A percentile compares a stretch with the other conserved stretches of the same genome.
These are phyloP conservation scores for Troides helena DNA, from an alignment of 2,888 invertebrate species.

Conservation along the genomic window DNA sequence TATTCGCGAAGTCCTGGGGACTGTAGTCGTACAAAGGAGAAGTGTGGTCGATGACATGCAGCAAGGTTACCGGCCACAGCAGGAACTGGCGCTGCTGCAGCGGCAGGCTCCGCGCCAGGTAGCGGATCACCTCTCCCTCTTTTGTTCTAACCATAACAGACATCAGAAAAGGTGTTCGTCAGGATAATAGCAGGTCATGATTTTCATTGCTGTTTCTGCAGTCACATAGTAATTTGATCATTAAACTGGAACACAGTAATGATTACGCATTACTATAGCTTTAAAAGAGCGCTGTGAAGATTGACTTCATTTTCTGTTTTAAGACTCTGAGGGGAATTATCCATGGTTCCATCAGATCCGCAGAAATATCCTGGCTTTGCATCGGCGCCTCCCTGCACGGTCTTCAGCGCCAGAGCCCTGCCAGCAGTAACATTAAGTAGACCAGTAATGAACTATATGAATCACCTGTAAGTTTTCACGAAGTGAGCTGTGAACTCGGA, in stretches of 20 bases:
- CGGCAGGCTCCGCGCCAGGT: slow-evolving; percentile 55
- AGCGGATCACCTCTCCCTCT: slow-evolving; percentile 67
- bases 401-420: no score
- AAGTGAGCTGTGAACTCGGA: slow-evolving; percentile 86
- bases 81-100: slow-evolving; percentile 74
- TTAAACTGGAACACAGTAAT: no score
- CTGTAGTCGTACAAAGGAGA: slow-evolving; percentile 90
- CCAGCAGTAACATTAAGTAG: neutral
- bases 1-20: slow-evolving; percentile 84
- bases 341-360: no score
- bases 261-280: no score
- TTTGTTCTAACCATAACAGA: slow-evolving; percentile 51
- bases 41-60: slow-evolving; percentile 87
- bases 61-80: slow-evolving; percentile 92
- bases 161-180: neutral
- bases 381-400: no score
- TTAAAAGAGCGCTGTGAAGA: no score
- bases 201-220: no score
- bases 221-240: no score
- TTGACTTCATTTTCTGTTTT: no score
- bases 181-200: no score
- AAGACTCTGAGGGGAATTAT: no score
- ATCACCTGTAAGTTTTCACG: slow-evolving; percentile 62
- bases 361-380: no score
- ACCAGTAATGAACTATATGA: neutral